A percentile compares a stretch with the other conserved stretches of the same genome.
phyloP scores from a whole-genome alignment of 2,888 invertebrate genomes.

The Eupithecia dodoneata region DNA sequence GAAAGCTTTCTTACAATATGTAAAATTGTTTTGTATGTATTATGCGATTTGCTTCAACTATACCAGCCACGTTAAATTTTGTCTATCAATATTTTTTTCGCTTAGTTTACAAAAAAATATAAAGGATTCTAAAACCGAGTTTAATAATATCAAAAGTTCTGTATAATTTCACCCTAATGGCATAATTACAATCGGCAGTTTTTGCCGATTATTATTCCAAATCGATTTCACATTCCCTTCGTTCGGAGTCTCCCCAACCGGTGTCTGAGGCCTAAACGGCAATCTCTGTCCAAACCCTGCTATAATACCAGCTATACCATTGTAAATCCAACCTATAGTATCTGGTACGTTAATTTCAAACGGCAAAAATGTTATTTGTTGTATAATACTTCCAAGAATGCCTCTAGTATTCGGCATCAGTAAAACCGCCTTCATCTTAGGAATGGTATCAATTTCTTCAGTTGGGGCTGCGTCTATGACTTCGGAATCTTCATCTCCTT shows the following conservation, averaged over 20 bases:
- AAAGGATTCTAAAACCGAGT: not conserved
- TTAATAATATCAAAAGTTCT: not conserved
- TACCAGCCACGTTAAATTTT: not conserved
- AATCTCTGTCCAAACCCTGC: conserved; percentile 65
- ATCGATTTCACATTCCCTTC: conserved; percentile 49
- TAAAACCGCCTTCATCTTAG: conserved; percentile 52
- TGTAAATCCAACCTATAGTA: conserved; percentile 74
- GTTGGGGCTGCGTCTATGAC: conserved; percentile 62
- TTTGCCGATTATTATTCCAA: conserved; percentile 50
- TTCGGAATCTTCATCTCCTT: conserved; percentile 59
- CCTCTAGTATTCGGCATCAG: conserved; percentile 59
- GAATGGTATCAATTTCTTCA: conserved; percentile 24
- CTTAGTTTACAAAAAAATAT: not conserved
- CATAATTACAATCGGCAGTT: conserved; percentile 59
- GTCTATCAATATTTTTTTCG: not conserved
- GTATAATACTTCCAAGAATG: conserved; percentile 77
- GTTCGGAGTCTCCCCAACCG: conserved; percentile 36
- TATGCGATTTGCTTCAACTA: not conserved
- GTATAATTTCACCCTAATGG: conserved; percentile 46
- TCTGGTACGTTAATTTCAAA: conserved; percentile 87
- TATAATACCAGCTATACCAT: conserved; percentile 65
- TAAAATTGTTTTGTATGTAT: not conserved
- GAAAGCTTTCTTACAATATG: not conserved
- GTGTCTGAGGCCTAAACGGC: conserved; percentile 48
- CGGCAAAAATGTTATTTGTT: conserved; percentile 83